These are phyloP conservation scores for Monodelphis domestica DNA, from an alignment of 2,797 vertebrate genomes.

Conservation along the genomic window DNA sequence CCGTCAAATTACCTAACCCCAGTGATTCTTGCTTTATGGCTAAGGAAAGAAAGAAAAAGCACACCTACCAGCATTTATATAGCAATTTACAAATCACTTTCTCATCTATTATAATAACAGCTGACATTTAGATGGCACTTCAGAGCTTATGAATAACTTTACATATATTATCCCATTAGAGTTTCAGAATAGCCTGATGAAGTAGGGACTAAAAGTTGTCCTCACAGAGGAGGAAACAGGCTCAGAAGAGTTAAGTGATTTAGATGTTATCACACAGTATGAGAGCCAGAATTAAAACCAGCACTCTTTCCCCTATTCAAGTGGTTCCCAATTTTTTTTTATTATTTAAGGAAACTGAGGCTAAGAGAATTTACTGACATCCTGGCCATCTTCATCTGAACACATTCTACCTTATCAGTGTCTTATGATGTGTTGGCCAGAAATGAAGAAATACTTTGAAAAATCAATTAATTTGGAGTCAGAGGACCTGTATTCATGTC, in stretches of 20 bases:
- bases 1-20: background rate
- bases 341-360: background rate
- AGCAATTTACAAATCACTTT: background rate
- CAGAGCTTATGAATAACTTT: background rate
- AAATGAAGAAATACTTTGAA: background rate
- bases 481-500: background rate
- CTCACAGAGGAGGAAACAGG: background rate
- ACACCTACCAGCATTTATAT: background rate
- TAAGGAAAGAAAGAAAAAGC: background rate
- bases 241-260: background rate
- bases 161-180: background rate
- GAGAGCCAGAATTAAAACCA: background rate
- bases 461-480: background rate
- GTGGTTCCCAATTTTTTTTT: background rate
- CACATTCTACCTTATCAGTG: background rate
- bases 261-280: background rate
- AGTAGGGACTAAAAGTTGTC: background rate
- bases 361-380: background rate
- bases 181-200: background rate
- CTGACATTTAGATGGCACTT: background rate
- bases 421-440: background rate
- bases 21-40: conserved; percentile 17
- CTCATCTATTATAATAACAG: background rate
- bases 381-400: background rate
- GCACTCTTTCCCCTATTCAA: background rate